Evolutionary conservation across 2,888 invertebrate species (phyloP).

Genomic region (Eristalis pertinax): DNA sequence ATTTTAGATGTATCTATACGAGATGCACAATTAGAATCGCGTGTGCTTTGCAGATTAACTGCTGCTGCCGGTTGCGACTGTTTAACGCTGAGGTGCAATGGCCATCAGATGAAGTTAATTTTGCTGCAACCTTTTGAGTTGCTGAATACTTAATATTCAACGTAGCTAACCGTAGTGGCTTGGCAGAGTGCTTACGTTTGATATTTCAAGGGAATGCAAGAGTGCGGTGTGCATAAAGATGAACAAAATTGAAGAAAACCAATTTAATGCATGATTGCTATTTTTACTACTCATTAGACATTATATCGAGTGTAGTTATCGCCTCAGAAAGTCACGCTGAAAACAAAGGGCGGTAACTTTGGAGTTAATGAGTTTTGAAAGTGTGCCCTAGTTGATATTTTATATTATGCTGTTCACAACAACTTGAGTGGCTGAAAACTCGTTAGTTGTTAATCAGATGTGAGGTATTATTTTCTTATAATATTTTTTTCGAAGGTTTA

Average conservation of each 20-base stretch:
- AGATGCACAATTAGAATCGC: constrained; percentile 14
- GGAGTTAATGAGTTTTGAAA: neutral
- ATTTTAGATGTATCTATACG: neutral
- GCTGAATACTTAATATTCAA: constrained; percentile 18
- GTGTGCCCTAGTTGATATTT: neutral
- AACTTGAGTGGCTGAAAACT: too few relatives aligned
- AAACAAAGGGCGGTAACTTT: neutral
- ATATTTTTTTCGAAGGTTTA: too few relatives aligned
- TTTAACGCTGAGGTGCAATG: constrained; percentile 30
- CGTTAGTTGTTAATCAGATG: too few relatives aligned
- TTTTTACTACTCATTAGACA: constrained; percentile 22
- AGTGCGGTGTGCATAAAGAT: neutral
- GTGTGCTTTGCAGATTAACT: constrained; percentile 11
- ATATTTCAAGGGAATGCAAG: constrained; percentile 8
- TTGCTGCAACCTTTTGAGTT: constrained; percentile 13
- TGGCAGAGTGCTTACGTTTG: neutral
- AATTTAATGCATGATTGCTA: constrained; percentile 37
- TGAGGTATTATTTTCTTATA: too few relatives aligned
- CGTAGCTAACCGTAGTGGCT: constrained; percentile 1
- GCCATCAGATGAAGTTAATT: constrained; percentile 28
- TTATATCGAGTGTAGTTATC: neutral
- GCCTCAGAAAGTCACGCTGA: constrained; percentile 10
- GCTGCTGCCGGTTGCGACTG: constrained; percentile 6
- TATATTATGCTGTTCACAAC: neutral
- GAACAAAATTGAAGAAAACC: constrained; percentile 18